A percentile compares a stretch with the other conserved stretches of the same genome.
Conservation (phyloP, 2,113 vertebrate species). For the Thalassarche chlororhynchos region DNA sequence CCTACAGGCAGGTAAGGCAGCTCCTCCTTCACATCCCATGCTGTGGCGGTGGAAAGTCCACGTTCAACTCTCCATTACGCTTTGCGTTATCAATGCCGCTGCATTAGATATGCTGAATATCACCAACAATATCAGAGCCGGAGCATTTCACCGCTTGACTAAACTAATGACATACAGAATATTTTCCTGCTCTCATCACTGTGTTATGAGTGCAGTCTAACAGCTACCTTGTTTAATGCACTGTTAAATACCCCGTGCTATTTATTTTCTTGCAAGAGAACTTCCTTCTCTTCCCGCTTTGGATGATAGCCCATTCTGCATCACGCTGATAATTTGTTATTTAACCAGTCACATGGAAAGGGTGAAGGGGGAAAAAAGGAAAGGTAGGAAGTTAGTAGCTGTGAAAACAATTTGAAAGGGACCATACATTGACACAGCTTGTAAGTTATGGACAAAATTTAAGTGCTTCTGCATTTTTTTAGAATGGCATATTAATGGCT, state of each 20-base stretch:
- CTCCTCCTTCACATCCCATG: neutral
- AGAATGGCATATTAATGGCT: neutral
- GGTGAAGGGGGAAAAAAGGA: neutral
- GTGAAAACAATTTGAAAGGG: neutral
- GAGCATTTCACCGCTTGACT: neutral
- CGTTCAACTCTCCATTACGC: neutral
- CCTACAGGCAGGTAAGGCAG: neutral
- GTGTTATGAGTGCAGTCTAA: neutral
- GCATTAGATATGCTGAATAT: neutral
- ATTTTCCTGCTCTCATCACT: neutral
- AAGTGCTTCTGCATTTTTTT: neutral
- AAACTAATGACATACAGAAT: neutral
- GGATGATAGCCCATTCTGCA: neutral
- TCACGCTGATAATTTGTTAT: neutral
- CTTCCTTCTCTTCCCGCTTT: neutral
- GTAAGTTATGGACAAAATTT: neutral
- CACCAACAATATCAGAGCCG: neutral
- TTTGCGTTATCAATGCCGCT: neutral
- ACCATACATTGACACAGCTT: neutral
- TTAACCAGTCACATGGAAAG: neutral
- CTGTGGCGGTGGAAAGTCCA: neutral
- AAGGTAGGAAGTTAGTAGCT: neutral
- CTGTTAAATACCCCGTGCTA: neutral
- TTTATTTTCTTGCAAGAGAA: slow-evolving; percentile 19
- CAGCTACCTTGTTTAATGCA: neutral